phyloP scores from a whole-genome alignment of 2,113 vertebrate genomes.

The Lates calcarifer region DNA sequence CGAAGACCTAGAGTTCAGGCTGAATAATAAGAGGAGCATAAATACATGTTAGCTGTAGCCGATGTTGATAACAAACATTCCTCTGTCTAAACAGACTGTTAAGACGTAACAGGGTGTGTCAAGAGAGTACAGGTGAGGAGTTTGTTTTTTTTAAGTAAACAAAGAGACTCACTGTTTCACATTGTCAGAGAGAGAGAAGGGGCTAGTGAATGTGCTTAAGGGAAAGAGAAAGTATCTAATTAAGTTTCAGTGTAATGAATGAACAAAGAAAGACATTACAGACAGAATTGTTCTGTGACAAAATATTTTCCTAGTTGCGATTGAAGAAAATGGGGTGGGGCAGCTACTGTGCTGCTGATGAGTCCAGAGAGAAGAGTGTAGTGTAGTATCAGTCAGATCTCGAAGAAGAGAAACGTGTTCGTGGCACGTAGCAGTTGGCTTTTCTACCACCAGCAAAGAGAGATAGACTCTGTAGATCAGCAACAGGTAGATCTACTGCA shows the following conservation, averaged over 20 bases:
- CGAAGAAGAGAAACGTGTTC: constrained; percentile 4
- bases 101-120: background rate
- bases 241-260: background rate
- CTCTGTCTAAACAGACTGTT: background rate
- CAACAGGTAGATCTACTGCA: background rate
- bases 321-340: background rate
- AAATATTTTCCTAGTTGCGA: background rate
- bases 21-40: background rate
- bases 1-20: background rate
- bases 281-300: background rate
- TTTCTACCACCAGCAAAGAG: background rate
- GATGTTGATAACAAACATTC: background rate
- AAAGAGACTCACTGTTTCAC: background rate
- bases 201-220: background rate
- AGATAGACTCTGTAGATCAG: constrained; percentile 9
- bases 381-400: background rate
- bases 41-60: background rate
- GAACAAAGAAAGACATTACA: background rate
- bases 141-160: constrained; percentile 16
- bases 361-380: background rate
- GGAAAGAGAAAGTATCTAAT: constrained; percentile 2
- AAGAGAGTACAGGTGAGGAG: background rate
- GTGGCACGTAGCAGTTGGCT: background rate
- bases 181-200: background rate
- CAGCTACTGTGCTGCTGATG: background rate